Conservation (phyloP, 2,797 vertebrate species). For the Ataeniobius toweri region DNA sequence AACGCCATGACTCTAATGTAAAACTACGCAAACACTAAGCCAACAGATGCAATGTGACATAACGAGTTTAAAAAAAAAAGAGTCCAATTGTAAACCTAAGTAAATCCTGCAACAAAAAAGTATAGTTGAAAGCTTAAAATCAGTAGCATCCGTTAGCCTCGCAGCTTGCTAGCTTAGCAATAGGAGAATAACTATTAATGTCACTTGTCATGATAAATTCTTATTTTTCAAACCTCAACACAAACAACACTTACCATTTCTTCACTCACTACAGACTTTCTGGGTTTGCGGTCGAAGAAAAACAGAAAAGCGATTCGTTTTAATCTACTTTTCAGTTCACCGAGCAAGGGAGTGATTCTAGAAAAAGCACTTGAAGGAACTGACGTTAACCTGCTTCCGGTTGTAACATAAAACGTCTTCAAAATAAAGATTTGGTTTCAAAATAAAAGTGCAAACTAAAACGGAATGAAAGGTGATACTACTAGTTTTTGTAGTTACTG, state of each 20-base stretch:
- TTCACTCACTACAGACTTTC: constrained; percentile 2
- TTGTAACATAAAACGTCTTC: constrained; percentile 21
- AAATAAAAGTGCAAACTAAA: constrained; percentile 38
- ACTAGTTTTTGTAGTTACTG: background rate
- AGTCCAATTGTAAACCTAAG: rapidly evolving
- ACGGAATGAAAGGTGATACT: background rate
- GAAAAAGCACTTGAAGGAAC: constrained; percentile 50
- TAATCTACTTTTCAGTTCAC: background rate
- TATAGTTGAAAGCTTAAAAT: background rate
- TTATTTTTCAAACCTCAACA: background rate
- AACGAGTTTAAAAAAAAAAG: rapidly evolving
- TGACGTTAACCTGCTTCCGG: constrained; percentile 49
- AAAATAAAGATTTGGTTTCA: constrained; percentile 48
- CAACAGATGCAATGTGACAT: rapidly evolving
- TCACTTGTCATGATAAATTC: background rate
- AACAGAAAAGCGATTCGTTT: constrained; percentile 15
- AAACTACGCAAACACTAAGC: background rate
- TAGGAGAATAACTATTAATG: constrained; percentile 13
- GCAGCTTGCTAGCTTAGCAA: constrained; percentile 59
- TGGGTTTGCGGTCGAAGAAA: background rate
- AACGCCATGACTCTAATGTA: background rate
- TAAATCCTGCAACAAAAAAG: background rate
- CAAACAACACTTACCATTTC: constrained; percentile 65
- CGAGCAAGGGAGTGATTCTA: constrained; percentile 13
- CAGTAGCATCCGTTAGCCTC: constrained; percentile 30